These are phyloP conservation scores for Malurus splendens DNA, from an alignment of 2,797 vertebrate genomes.

Conservation along the genomic window DNA sequence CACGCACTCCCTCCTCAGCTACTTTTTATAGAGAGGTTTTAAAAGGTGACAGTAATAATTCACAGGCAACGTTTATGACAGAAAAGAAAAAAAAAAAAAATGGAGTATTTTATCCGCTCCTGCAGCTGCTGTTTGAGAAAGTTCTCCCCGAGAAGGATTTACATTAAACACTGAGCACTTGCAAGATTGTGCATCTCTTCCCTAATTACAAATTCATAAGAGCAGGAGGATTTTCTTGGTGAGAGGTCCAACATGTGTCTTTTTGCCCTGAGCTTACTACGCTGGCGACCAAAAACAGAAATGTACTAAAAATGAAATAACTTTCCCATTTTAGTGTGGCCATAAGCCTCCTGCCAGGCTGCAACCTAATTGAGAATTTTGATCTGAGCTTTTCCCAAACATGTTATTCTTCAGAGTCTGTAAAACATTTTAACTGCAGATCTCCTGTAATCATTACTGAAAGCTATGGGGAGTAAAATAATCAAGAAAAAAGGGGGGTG, in stretches of 20 bases:
- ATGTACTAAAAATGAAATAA: conserved; percentile 65
- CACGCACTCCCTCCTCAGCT: not conserved
- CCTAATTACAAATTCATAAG: conserved; percentile 22
- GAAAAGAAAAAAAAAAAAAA: not conserved
- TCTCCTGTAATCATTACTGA: conserved; percentile 66
- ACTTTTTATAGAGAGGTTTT: not conserved
- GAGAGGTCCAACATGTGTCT: not conserved
- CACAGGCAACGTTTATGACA: not conserved
- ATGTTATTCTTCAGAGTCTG: conserved; percentile 77
- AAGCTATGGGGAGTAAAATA: conserved; percentile 59
- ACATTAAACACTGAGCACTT: conserved; percentile 5
- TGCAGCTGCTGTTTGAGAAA: not conserved
- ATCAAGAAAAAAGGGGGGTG: not conserved
- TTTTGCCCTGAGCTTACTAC: conserved; percentile 36
- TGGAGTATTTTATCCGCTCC: not conserved
- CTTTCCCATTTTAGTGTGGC: conserved; percentile 78
- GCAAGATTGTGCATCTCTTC: not conserved
- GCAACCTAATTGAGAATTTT: conserved; percentile 80
- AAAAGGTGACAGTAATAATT: not conserved
- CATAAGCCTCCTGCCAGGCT: conserved; percentile 74
- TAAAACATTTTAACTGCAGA: conserved; percentile 67
- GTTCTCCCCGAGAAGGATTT: not conserved
- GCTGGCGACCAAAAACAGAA: conserved; percentile 53
- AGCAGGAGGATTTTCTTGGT: conserved; percentile 35
- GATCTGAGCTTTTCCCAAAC: conserved; percentile 69